phyloP scores from a whole-genome alignment of 2,113 vertebrate genomes.

The Psilopsiagon aurifrons region DNA sequence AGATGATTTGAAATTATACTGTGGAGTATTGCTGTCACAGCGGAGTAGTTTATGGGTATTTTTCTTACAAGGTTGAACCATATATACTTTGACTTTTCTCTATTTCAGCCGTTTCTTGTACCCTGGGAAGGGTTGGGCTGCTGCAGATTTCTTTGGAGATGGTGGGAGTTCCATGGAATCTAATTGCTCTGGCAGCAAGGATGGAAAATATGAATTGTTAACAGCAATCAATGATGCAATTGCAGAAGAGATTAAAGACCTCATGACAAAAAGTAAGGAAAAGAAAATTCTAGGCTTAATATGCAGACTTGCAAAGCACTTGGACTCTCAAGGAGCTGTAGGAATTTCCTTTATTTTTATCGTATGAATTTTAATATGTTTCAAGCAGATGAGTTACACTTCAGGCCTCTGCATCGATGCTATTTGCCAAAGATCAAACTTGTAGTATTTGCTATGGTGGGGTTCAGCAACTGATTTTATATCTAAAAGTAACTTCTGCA shows the following conservation, averaged over 20 bases:
- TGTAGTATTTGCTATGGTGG: background rate
- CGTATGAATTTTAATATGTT: background rate
- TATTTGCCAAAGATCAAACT: background rate
- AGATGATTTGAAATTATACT: background rate
- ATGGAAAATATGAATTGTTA: slow-evolving; percentile 94
- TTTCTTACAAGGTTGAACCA: background rate
- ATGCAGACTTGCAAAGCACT: background rate
- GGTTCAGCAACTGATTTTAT: background rate
- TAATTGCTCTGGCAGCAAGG: slow-evolving; percentile 80
- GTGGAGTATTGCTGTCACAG: background rate
- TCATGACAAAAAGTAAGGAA: slow-evolving; percentile 88
- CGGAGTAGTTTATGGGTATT: background rate
- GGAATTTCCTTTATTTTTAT: background rate
- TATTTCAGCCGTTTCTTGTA: slow-evolving; percentile 88
- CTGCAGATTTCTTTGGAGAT: slow-evolving; percentile 76
- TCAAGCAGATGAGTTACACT: background rate
- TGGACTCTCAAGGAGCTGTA: background rate
- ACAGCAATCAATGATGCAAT: slow-evolving; percentile 88
- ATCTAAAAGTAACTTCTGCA: background rate
- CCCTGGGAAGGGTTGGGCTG: slow-evolving; percentile 83
- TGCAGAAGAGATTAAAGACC: slow-evolving; percentile 87
- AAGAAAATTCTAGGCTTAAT: background rate
- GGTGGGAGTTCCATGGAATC: slow-evolving; percentile 66
- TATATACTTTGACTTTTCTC: background rate
- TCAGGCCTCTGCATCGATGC: background rate